Base-by-base conservation (phyloP, 2,888 invertebrate species). In the Caenorhabditis sulstoni region DNA sequence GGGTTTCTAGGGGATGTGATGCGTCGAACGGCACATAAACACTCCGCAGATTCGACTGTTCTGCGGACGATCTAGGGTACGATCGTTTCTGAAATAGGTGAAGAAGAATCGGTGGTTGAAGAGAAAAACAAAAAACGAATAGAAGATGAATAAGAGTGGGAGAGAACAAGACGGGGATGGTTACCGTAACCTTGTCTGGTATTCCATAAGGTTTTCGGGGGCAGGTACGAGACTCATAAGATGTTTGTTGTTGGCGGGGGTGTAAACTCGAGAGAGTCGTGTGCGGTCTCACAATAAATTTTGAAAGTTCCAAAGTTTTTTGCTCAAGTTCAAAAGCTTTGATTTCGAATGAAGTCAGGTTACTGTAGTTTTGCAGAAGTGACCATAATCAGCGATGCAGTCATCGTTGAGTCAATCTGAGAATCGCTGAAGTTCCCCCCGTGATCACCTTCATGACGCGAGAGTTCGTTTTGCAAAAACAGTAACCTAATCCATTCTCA, bases 401-500 rank as follows among this genome's bases (percentile, higher is more conserved):
- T n/a, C n/a, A n/a, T n/a, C n/a, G n/a, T n/a, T n/a, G n/a, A n/a
- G n/a, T n/a, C n/a, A n/a, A n/a, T n/a, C n/a, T n/a, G n/a, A n/a
- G n/a, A n/a, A n/a, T n/a, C n/a, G n/a, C n/a, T n/a, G n/a, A n/a
- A n/a, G n/a, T n/a, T n/a, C n/a, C n/a, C n/a, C n/a, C n/a, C n/a
- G n/a, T n/a, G n/a, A n/a, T n/a, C n/a, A n/a, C n/a, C n/a, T n/a
- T n/a, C n/a, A n/a, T n/a, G n/a, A n/a, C n/a, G n/a, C n/a, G 8
- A 37, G 20, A 37, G 20, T 8, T 18, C 18, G 20, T 12, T 3
- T 5, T 14, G 29, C 29, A 37, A 59, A 58, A 50, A 68, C 68
- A 59, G 68, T 68, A 68, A 59, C 52, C 45, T 35, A 68, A 68
- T 68, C 59, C 68, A 68, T 50, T 59, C 50, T 67, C 58, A 67